These are phyloP conservation scores for Papilio helenus DNA, from an alignment of 1,140 invertebrate genomes.

Conservation along the genomic window DNA sequence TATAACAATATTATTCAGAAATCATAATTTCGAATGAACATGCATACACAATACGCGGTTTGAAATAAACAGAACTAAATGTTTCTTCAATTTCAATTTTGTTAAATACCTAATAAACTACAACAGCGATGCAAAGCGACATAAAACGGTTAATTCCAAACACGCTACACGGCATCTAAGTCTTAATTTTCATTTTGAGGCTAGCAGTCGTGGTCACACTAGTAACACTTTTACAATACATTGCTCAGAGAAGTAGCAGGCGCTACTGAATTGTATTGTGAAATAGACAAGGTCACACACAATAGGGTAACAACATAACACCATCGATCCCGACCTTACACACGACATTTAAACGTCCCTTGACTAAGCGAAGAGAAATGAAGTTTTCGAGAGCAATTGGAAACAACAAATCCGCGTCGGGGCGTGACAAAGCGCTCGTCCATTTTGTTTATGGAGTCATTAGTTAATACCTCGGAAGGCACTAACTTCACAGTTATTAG, in stretches of 20 bases:
- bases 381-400: constrained; percentile 32
- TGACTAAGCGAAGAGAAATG: constrained; percentile 20
- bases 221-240: not conserved
- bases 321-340: not conserved
- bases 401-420: constrained; percentile 46
- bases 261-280: not conserved
- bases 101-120: not conserved
- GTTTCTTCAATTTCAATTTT: not conserved
- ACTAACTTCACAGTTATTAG: constrained; percentile 53
- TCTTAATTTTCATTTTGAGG: not conserved
- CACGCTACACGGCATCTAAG: not conserved
- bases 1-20: not conserved
- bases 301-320: not conserved
- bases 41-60: not conserved
- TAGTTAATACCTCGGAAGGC: constrained; percentile 52
- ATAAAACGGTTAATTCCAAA: not conserved
- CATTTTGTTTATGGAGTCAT: constrained; percentile 53
- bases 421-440: constrained; percentile 42
- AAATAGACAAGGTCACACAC: not conserved
- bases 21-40: not conserved
- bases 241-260: too few relatives aligned
- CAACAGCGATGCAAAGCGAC: not conserved
- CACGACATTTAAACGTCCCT: constrained; percentile 19
- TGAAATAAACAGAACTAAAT: not conserved
- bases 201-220: not conserved